Conservation (phyloP, 2,113 vertebrate genomes). For the Entosphenus tridentatus region DNA sequence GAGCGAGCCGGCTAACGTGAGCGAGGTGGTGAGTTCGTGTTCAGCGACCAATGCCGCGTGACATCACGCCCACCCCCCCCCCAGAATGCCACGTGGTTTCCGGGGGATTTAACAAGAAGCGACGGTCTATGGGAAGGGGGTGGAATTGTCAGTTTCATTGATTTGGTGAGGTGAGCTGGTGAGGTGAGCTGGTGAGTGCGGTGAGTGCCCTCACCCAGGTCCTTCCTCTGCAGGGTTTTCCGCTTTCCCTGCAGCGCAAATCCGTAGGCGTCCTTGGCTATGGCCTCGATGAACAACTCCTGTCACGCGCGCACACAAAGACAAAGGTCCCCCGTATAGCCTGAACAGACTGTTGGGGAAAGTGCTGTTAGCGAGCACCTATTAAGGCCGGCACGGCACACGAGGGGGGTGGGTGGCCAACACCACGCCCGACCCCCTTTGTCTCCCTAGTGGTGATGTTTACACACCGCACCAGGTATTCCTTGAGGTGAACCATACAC, state of each 20-base stretch:
- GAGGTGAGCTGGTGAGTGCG: no score
- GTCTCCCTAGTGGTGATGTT: background rate
- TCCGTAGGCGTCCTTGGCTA: slow-evolving; percentile 67
- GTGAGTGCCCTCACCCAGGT: slow-evolving; percentile 34
- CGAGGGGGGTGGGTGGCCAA: background rate
- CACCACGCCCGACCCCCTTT: background rate
- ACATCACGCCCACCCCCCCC: no score
- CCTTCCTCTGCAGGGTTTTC: slow-evolving; percentile 88
- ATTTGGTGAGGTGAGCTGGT: no score
- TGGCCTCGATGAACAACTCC: slow-evolving; percentile 90
- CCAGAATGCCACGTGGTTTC: no score
- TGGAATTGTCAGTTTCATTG: no score
- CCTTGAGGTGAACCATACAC: no score
- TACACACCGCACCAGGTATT: background rate
- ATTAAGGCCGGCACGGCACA: no score
- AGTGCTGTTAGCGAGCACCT: background rate
- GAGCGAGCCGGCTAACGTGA: no score
- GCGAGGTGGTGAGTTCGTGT: no score
- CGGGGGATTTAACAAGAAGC: no score
- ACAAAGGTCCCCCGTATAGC: background rate
- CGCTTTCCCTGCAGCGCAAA: slow-evolving; percentile 78
- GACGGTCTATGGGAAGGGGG: no score
- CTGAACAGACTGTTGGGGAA: background rate
- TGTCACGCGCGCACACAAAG: slow-evolving; percentile 15
- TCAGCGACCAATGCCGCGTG: no score